A percentile compares a stretch with the other conserved stretches of the same genome.
Conservation (phyloP, 2,888 invertebrate genomes). For the Calameuta filiformis region DNA sequence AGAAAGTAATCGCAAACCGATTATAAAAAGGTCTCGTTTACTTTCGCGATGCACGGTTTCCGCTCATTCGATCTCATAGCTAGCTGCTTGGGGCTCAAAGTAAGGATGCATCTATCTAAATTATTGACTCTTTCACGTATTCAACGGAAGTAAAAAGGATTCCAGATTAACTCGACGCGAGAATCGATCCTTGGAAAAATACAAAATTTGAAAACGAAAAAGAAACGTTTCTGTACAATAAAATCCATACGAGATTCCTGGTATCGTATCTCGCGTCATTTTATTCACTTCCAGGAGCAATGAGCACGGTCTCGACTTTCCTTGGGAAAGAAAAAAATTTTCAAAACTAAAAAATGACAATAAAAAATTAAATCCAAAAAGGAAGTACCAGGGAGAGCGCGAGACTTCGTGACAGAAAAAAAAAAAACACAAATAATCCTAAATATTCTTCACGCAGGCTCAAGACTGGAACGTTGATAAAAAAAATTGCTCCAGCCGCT, state of each 20-base stretch:
- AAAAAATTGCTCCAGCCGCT: no score
- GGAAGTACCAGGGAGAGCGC: neutral
- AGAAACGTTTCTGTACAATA: no score
- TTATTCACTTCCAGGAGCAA: no score
- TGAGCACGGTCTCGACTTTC: no score
- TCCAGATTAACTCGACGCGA: no score
- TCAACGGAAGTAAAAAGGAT: no score
- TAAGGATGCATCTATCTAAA: conserved; percentile 42
- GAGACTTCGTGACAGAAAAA: conserved; percentile 23
- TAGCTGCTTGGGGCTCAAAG: conserved; percentile 64
- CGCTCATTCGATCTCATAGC: conserved; percentile 53
- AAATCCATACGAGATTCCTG: no score
- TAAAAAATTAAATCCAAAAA: conserved; percentile 7
- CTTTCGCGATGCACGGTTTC: conserved; percentile 49
- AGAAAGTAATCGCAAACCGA: conserved; percentile 25
- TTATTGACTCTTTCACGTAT: neutral
- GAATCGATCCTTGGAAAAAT: no score
- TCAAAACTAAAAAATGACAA: conserved; percentile 1
- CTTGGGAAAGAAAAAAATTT: no score
- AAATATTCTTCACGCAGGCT: conserved; percentile 2
- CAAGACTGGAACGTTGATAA: no score
- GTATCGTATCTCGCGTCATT: no score
- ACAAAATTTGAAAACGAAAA: no score
- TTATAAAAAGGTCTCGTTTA: conserved; percentile 33
- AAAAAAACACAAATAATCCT: conserved; percentile 12